phyloP scores from a whole-genome alignment of 2,113 vertebrate species.

The Okapia johnstoni region DNA sequence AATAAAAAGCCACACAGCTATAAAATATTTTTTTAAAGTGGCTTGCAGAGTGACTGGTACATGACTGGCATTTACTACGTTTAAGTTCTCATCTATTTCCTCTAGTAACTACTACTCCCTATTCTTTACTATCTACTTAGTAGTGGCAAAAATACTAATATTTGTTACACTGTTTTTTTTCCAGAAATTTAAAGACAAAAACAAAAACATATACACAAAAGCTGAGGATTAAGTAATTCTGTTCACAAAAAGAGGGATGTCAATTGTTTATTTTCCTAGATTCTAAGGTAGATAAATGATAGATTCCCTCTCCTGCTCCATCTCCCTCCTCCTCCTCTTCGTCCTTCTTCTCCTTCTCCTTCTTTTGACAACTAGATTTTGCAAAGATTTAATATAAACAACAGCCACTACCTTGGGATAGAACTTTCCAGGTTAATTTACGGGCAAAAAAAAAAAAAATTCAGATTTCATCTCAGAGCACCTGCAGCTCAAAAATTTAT shows the following conservation, averaged over 20 bases:
- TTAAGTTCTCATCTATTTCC: background rate
- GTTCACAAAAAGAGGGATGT: background rate
- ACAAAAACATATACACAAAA: background rate
- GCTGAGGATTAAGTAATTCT: background rate
- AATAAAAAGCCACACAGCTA: background rate
- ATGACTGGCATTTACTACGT: background rate
- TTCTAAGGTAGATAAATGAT: background rate
- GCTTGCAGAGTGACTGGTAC: background rate
- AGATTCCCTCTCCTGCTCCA: background rate
- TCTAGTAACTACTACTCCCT: background rate
- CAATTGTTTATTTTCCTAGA: background rate
- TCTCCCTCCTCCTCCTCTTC: background rate
- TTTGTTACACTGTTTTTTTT: background rate
- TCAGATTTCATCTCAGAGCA: background rate
- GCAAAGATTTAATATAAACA: background rate
- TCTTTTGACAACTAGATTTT: background rate
- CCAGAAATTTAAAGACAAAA: constrained; percentile 6
- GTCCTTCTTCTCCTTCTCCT: background rate
- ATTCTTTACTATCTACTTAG: background rate
- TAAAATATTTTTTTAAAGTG: background rate
- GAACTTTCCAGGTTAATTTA: background rate
- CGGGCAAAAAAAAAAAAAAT: background rate
- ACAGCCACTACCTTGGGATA: background rate
- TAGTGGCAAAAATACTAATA: background rate
- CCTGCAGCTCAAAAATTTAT: background rate